A percentile compares a stretch with the other conserved stretches of the same genome.
Evolutionary conservation across 2,797 vertebrate species (phyloP).

Genomic region (Oreochromis grahami): DNA sequence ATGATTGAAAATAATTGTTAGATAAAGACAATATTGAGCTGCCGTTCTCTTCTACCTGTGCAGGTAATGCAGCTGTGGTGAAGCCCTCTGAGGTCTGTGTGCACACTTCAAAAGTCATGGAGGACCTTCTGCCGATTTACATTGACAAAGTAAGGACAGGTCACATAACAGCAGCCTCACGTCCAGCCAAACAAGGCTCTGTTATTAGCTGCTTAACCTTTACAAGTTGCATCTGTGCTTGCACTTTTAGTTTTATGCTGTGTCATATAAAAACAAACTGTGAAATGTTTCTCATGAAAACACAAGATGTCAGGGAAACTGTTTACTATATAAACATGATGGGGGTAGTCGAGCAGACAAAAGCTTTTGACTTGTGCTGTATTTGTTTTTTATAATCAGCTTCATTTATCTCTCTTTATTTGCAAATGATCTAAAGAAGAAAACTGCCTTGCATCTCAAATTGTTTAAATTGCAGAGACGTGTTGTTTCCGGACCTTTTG

Average conservation of each 20-base stretch:
- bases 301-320: not conserved
- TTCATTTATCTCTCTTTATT: not conserved
- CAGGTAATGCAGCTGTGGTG: constrained; percentile 79
- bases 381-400: not conserved
- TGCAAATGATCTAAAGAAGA: not conserved
- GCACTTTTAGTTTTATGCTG: too few relatives aligned
- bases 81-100: constrained; percentile 79
- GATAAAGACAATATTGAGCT: not conserved
- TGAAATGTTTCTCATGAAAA: not conserved
- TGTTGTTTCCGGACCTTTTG: not conserved
- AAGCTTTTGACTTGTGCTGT: not conserved
- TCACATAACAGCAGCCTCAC: not conserved
- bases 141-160: constrained; percentile 75
- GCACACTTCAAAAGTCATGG: constrained; percentile 79
- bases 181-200: not conserved
- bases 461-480: not conserved
- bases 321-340: not conserved
- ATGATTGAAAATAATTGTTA: not conserved
- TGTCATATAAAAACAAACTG: not conserved
- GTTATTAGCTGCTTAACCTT: not conserved
- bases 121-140: constrained; percentile 74
- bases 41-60: not conserved
- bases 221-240: not conserved
- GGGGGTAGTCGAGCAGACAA: not conserved
- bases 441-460: not conserved